Base-by-base conservation (phyloP, 2,888 invertebrate genomes). In the Patella ulyssiponensis region DNA sequence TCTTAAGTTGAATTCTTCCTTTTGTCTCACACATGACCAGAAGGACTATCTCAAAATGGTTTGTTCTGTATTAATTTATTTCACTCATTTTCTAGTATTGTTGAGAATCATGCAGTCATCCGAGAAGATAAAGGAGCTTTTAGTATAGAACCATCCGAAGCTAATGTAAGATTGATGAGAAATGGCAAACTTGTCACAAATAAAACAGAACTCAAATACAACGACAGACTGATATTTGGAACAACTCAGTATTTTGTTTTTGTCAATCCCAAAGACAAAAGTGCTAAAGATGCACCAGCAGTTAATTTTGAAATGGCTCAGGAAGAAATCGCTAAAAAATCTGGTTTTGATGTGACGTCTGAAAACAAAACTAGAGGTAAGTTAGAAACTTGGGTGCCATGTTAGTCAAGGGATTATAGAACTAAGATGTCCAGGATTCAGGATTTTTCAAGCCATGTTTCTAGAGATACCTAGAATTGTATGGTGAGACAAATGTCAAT, bases 201-300 rank as follows among this genome's bases (percentile, higher is more conserved):
- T 20, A 92, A 92, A 75, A 91, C 90, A 0, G 89, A 91, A 70
- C 88, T 94, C 11, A 88, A 90, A 72, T 93, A 93, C 85, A 92
- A 93, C 84, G 94, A 94, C 86, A 90, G 93, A 82, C 84, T 94
- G 20, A 86, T 93, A 78, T 93, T 94, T 85, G 94, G 94, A 14
- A 92, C 93, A 17, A 93, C 93, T 51, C 93, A 94, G 86, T 87
- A 93, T 73, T 94, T 93, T 89, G 92, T 93, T 2, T 93, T 93
- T 86, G 90, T 92, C 56, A 92, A 93, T 84, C 93, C 93, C 0
- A 86, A 87, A 69, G 86, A 90, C 54, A 77, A 82, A 23, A 84
- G 87, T 44, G 79, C 81, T 1, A 86, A 84, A 71, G 54, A 77
- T 3, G 73, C 85, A 9, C 88, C 91, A 0, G 91, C 90, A 12